Base-by-base conservation (phyloP, 2,113 vertebrate species). In the Sylvietta virens region DNA sequence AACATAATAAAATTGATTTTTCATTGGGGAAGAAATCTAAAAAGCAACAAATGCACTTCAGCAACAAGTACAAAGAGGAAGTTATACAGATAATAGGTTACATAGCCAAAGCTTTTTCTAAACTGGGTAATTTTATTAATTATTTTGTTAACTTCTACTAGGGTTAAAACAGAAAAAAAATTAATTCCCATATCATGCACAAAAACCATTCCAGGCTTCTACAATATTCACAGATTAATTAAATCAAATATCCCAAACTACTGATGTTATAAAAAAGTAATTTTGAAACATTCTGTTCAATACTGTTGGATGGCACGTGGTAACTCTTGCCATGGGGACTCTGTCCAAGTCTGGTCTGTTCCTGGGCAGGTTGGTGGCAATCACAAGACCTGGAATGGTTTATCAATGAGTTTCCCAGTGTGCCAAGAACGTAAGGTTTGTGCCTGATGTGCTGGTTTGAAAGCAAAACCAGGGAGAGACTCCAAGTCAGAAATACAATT, bases 281-380 rank as follows among this genome's bases (percentile, higher is more conserved):
- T 65, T 86, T 45, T 23, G 26, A 57, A 91, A 42, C 16, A 23
- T 26, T 39, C 35, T 15, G 2, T 28, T 44, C 62, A 45, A 7
- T 15, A 6, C 8, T 33, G 20, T 15, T 51, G 42, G 39, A 39
- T 2, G 5, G 31, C 51, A 37, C 17, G 31, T 20, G 9, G 28
- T 1, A 18, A 5, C 24, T 56, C 28, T 18, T 26, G 54, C 40
- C 39, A 23, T 0, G 3, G 35, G 67, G 19, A 53, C 4, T 8
- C 11, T 42, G 44, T 30, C 40, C 47, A 39, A 22, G 37, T 4
- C 20, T 15, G n/a, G 15, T 13, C 31, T 45, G 45, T 5, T 47
- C 31, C 60, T 48, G 31, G 2, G 13, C 51, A 66, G 47, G 37
- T 3, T 1, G 0, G 3, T 9, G 24, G 27, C 47, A 48, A 67